phyloP scores from a whole-genome alignment of 92 coral and sea anemone species.

The Phymanthus crucifer region DNA sequence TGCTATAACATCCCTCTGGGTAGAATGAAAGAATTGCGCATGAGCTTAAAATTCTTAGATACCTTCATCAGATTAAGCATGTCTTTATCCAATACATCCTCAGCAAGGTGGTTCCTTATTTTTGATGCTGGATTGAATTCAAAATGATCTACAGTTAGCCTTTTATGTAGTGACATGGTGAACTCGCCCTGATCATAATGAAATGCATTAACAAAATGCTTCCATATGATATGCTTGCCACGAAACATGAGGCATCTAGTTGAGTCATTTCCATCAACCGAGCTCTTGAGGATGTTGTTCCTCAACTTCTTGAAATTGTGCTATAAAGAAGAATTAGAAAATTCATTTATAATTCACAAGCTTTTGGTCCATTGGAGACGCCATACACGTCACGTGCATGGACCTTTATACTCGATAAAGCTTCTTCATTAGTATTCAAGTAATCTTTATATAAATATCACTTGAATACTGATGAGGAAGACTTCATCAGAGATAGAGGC shows the following conservation, averaged over 20 bases:
- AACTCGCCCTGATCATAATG: constrained; percentile 37
- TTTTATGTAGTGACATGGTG: constrained; percentile 27
- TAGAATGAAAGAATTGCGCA: too few relatives aligned
- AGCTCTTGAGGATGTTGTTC: neutral
- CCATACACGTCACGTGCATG: too few relatives aligned
- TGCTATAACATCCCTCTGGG: too few relatives aligned
- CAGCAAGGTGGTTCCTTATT: constrained; percentile 53
- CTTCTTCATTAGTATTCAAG: too few relatives aligned
- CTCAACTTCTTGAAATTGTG: neutral
- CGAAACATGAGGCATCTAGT: constrained; percentile 17
- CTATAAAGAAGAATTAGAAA: neutral
- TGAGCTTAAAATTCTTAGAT: neutral
- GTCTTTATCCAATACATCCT: constrained; percentile 40
- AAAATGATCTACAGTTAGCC: constrained; percentile 39
- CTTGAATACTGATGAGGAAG: too few relatives aligned
- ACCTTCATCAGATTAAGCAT: constrained; percentile 47
- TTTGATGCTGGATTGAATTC: constrained; percentile 35
- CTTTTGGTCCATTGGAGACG: too few relatives aligned
- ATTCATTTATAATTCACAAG: neutral
- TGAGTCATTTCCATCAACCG: constrained; percentile 3
- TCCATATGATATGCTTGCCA: constrained; percentile 32
- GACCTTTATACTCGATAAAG: too few relatives aligned
- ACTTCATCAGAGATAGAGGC: too few relatives aligned
- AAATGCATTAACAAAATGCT: constrained; percentile 41
- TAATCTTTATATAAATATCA: too few relatives aligned